Evolutionary conservation across 2,888 invertebrate species (phyloP).

Genomic region (Rhagium mordax): DNA sequence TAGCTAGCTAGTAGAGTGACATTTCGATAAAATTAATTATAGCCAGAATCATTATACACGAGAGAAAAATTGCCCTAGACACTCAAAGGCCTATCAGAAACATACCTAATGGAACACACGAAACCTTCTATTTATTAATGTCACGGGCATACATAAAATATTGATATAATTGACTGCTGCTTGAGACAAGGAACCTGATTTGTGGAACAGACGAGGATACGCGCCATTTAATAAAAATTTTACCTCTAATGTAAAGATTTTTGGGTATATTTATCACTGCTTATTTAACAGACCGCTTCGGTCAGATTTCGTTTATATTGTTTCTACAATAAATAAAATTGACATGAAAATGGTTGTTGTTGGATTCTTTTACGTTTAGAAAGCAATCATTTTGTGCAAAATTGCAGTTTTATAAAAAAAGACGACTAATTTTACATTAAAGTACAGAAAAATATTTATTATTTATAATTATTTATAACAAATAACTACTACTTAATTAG

Average conservation of each 20-base stretch:
- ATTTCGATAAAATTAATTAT: constrained; percentile 49
- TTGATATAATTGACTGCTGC: constrained; percentile 46
- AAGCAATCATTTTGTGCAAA: too few species aligned
- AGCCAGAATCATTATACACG: constrained; percentile 30
- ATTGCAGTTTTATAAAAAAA: too few species aligned
- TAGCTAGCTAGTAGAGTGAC: constrained; percentile 39
- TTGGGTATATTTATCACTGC: not conserved
- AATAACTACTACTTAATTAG: too few species aligned
- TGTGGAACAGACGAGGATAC: constrained; percentile 15
- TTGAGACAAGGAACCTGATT: constrained; percentile 40
- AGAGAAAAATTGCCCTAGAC: constrained; percentile 53
- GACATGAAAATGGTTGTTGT: too few species aligned
- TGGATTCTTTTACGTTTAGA: too few species aligned
- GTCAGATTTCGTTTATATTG: not conserved
- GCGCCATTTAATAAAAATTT: constrained; percentile 19
- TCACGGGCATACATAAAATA: constrained; percentile 51
- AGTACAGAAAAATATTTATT: too few species aligned
- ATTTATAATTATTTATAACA: too few species aligned
- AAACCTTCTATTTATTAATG: constrained; percentile 55
- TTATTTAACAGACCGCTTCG: not conserved
- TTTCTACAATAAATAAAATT: too few species aligned
- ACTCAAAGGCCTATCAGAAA: constrained; percentile 54
- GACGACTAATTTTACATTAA: too few species aligned
- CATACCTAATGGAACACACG: constrained; percentile 52
- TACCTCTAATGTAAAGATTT: not conserved